Evolutionary conservation across 2,797 vertebrate species (phyloP), one percentile per base, ranked within the genome.

Genomic region (Anguilla anguilla): DNA sequence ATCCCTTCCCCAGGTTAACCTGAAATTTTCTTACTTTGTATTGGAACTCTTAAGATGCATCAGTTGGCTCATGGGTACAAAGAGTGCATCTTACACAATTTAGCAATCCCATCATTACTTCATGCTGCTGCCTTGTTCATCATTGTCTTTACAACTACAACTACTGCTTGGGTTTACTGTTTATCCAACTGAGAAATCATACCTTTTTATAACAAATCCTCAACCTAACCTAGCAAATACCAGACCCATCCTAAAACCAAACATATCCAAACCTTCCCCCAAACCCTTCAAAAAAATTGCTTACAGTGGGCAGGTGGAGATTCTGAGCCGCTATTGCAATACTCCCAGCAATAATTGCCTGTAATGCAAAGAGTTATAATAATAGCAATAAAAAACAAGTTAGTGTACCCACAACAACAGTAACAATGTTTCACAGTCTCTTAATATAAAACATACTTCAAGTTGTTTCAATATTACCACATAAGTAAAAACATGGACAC

Each of bases 241-340:
- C 77, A 81, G 17, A 17, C 77, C 43, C 22, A 81, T 22, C 39
- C 43, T 25, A 28, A 39, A 77, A 35, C 28, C 72, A 35, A 77
- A 15, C 15, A 17, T 39, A 35, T 39, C 43, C 46, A 82, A 25
- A 43, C 79, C 79, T 22, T 51, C 7, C 43, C 79, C 79, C 43
- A 82, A 49, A 25, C 43, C 79, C 46, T 2, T 51, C 28, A 35
- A 59, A 49, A 83, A 15, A 77, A 39, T 57, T 9, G 91, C 94
- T 92, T 87, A 96, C 95, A 28, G 88, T 95, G 2, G 93, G 90
- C 69, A 93, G 49, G 49, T 94, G 92, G 43, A 96, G 95, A 88
- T 91, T 95, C 91, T 94, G 90, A 5, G 95, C 94, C 15, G 91
- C 94, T 19, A 96, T 10, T 22, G 96, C 94, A 85, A 95, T 13